These are phyloP conservation scores for Paracyclopina nana DNA, from an alignment of 1,140 invertebrate species.

Conservation along the genomic window DNA sequence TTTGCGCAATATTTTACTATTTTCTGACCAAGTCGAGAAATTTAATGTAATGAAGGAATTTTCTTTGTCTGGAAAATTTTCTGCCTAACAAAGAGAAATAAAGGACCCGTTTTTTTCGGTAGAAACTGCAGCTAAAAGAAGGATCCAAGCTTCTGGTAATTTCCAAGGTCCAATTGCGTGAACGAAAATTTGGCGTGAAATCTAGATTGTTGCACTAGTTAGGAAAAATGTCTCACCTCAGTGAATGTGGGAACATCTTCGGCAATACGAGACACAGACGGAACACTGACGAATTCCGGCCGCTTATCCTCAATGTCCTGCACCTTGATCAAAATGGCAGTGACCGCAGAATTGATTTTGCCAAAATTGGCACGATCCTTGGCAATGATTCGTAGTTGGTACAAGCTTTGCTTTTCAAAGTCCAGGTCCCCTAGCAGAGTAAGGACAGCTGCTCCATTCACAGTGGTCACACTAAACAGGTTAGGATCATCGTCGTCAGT, in stretches of 20 bases:
- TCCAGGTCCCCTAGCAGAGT: slow-evolving; percentile 52
- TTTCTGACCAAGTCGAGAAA: too few species aligned
- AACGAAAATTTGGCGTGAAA: too few species aligned
- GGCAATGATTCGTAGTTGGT: slow-evolving; percentile 62
- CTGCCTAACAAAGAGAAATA: too few species aligned
- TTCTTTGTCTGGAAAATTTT: too few species aligned
- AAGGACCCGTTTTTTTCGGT: too few species aligned
- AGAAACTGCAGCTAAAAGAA: too few species aligned
- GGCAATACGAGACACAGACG: slow-evolving; percentile 59
- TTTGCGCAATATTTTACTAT: too few species aligned
- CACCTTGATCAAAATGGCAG: slow-evolving; percentile 64
- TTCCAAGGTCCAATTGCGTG: too few species aligned
- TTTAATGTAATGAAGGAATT: too few species aligned
- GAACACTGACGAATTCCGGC: slow-evolving; percentile 66
- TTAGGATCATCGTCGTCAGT: slow-evolving; percentile 57
- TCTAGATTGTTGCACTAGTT: not conserved
- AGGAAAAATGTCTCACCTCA: slow-evolving; percentile 30
- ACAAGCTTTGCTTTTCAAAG: slow-evolving; percentile 67
- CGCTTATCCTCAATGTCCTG: slow-evolving; percentile 73
- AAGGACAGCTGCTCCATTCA: slow-evolving; percentile 67
- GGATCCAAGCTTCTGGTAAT: too few species aligned
- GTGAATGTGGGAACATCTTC: slow-evolving; percentile 62
- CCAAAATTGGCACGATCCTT: slow-evolving; percentile 61
- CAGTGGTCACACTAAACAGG: slow-evolving; percentile 55
- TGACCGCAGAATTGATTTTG: slow-evolving; percentile 61